A percentile compares a stretch with the other conserved stretches of the same genome.
Conservation (phyloP, 2,888 invertebrate species). For the Adelphocoris suturalis region DNA sequence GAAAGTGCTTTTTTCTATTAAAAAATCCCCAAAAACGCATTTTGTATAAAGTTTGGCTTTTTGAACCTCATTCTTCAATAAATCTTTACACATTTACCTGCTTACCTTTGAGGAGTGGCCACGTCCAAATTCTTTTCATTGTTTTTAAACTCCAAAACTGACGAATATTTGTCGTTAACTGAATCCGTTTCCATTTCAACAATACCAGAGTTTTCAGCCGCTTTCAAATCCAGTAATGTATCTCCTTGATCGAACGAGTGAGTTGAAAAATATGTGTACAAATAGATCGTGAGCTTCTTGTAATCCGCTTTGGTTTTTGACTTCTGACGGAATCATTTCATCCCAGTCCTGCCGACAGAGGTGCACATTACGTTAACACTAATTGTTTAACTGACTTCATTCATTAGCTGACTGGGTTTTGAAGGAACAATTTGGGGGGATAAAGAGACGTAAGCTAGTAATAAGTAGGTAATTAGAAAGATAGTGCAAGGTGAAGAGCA, state of each 20-base stretch:
- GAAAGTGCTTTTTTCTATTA: no score
- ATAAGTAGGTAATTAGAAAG: no score
- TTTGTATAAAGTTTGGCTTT: no score
- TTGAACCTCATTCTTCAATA: no score
- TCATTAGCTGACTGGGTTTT: no score
- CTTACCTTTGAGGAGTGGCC: not conserved
- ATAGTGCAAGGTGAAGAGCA: no score
- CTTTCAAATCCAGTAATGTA: conserved; percentile 74
- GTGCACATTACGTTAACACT: not conserved
- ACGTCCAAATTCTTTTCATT: not conserved
- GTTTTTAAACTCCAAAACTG: conserved; percentile 11
- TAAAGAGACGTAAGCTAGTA: no score
- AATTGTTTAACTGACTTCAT: not conserved
- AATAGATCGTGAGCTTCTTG: conserved; percentile 78
- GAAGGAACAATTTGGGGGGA: no score
- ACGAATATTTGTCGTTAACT: not conserved
- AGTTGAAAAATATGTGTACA: conserved; percentile 78
- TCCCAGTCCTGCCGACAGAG: conserved; percentile 77
- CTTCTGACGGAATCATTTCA: conserved; percentile 76
- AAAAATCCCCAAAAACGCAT: no score
- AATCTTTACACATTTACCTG: no score
- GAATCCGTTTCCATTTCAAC: conserved; percentile 24
- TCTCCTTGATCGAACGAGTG: conserved; percentile 74
- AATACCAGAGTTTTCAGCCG: not conserved
- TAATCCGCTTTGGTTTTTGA: conserved; percentile 77